These are phyloP conservation scores for Diaprepes abbreviatus DNA, from an alignment of 2,888 invertebrate genomes.

Conservation along the genomic window DNA sequence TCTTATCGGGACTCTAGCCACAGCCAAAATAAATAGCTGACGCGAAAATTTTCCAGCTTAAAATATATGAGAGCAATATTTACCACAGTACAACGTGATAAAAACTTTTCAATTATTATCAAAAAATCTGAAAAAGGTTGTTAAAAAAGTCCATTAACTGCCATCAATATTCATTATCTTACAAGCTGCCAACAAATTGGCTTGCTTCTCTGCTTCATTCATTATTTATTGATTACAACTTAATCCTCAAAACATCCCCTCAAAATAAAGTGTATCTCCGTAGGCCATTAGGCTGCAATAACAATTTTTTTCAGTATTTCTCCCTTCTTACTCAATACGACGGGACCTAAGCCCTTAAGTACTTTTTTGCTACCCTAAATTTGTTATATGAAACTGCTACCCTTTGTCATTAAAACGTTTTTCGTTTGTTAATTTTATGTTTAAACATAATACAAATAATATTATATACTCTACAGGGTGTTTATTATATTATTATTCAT, in stretches of 20 bases:
- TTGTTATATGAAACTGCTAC: slow-evolving; percentile 9
- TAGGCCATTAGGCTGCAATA: slow-evolving; percentile 22
- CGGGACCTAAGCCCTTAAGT: slow-evolving; percentile 25
- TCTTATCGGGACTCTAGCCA: too few relatives aligned
- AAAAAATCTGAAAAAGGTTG: neutral
- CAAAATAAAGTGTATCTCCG: slow-evolving; percentile 20
- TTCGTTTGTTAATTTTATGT: too few relatives aligned
- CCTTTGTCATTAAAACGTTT: slow-evolving; percentile 2
- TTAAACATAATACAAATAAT: too few relatives aligned
- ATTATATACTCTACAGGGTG: too few relatives aligned
- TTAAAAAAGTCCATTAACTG: slow-evolving; percentile 5
- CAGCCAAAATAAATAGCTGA: too few relatives aligned
- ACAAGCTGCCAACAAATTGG: slow-evolving; percentile 23
- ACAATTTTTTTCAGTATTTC: slow-evolving; percentile 29
- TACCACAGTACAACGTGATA: too few relatives aligned
- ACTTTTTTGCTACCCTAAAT: slow-evolving; percentile 14
- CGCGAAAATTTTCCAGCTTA: too few relatives aligned
- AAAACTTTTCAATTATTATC: neutral
- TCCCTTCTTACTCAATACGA: slow-evolving; percentile 14
- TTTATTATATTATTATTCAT: too few relatives aligned
- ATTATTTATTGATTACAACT: slow-evolving; percentile 33
- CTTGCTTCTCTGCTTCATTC: slow-evolving; percentile 10
- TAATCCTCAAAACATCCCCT: slow-evolving; percentile 12
- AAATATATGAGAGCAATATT: too few relatives aligned
- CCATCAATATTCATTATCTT: slow-evolving; percentile 27